phyloP scores from a whole-genome alignment of 2,113 vertebrate species.

The Sphyrna mokarran region DNA sequence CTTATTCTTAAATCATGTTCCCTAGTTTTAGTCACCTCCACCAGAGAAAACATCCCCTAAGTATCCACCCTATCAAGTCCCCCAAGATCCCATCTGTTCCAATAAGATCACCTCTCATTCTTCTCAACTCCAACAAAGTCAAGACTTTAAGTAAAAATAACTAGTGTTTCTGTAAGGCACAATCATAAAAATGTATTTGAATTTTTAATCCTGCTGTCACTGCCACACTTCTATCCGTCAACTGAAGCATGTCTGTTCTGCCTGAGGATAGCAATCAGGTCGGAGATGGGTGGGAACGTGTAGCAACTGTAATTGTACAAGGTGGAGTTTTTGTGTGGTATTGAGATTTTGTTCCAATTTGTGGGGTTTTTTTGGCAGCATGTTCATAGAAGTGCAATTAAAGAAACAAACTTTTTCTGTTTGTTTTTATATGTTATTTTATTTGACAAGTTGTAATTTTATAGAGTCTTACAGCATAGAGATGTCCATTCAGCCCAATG shows the following conservation, averaged over 20 bases:
- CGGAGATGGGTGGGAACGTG: neutral
- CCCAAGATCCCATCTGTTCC: too few relatives aligned
- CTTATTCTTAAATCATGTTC: too few relatives aligned
- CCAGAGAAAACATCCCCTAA: too few relatives aligned
- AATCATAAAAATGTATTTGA: neutral
- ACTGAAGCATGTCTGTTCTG: neutral
- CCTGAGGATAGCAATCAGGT: neutral
- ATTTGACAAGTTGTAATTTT: neutral
- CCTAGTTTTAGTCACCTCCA: too few relatives aligned
- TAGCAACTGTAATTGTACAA: neutral
- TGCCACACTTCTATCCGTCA: neutral
- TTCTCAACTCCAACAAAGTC: neutral
- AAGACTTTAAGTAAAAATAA: neutral
- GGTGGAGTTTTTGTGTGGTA: neutral
- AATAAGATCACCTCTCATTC: too few relatives aligned
- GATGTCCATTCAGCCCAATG: neutral
- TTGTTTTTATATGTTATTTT: neutral
- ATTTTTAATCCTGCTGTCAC: neutral
- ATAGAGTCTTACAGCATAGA: neutral
- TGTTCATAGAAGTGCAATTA: neutral
- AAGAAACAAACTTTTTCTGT: neutral
- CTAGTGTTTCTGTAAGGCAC: neutral
- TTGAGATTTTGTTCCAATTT: neutral
- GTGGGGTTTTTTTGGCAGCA: neutral
- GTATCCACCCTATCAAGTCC: too few relatives aligned